Evolutionary conservation across 2,888 invertebrate species (phyloP).

Genomic region (Drosophila cognata): DNA sequence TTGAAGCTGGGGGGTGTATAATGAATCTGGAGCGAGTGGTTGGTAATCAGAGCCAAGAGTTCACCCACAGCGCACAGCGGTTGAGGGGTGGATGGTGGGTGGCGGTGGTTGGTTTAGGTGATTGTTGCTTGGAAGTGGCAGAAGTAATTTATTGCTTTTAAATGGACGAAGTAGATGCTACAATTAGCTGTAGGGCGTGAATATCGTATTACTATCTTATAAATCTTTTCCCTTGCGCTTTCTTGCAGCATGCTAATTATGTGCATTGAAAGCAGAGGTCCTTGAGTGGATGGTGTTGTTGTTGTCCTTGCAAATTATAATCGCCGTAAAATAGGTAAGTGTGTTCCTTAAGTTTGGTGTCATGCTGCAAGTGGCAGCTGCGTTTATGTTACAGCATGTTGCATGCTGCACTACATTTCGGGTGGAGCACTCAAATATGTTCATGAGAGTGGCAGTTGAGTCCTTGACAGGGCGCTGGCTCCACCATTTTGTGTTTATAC

Average conservation of each 20-base stretch:
- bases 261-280: no score
- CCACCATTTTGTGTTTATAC: background rate
- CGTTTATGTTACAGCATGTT: conserved; percentile 21
- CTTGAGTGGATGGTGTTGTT: conserved; percentile 1
- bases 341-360: conserved; percentile 18
- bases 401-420: conserved; percentile 15
- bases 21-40: conserved; percentile 29
- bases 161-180: conserved; percentile 34
- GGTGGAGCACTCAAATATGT: background rate
- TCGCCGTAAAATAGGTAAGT: conserved; percentile 51
- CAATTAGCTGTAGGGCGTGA: conserved; percentile 54
- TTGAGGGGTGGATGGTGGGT: background rate
- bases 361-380: conserved; percentile 14
- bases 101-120: background rate
- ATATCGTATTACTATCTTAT: conserved; percentile 42
- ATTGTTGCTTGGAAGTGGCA: conserved; percentile 1
- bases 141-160: conserved; percentile 26
- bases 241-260: background rate
- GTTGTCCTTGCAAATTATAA: conserved; percentile 51
- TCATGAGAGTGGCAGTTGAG: background rate
- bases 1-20: conserved; percentile 22
- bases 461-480: conserved; percentile 32
- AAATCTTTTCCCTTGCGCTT: background rate
- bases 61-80: conserved; percentile 1
- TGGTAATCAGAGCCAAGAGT: conserved; percentile 5